Evolutionary conservation across 2,888 invertebrate genomes (phyloP).

Genomic region (Parnassius glacialis): DNA sequence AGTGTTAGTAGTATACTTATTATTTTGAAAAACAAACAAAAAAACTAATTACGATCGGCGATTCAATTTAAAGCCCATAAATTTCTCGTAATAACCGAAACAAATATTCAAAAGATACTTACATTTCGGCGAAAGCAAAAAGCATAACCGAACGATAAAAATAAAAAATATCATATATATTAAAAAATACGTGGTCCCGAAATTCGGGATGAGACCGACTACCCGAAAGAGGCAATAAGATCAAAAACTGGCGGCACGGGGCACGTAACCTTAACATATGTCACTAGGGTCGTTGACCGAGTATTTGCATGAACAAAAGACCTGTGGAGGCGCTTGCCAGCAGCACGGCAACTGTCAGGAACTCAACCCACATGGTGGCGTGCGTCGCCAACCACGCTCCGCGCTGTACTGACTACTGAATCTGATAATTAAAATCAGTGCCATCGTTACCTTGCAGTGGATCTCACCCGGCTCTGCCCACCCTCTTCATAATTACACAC

Average conservation of each 20-base stretch:
- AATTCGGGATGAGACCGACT: constrained; percentile 10
- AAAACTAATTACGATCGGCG: too few relatives aligned
- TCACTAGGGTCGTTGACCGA: constrained; percentile 70
- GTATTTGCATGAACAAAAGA: constrained; percentile 51
- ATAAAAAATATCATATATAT: not conserved
- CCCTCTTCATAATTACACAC: constrained; percentile 12
- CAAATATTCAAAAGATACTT: constrained; percentile 7
- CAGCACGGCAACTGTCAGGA: constrained; percentile 40
- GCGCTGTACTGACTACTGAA: constrained; percentile 27
- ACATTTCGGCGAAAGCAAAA: constrained; percentile 8
- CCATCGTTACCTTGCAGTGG: constrained; percentile 22
- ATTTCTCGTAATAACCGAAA: not conserved
- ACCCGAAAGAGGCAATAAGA: constrained; percentile 33
- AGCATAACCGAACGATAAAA: not conserved
- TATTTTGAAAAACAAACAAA: too few relatives aligned
- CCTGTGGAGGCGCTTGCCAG: constrained; percentile 42
- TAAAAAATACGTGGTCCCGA: not conserved
- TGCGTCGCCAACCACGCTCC: constrained; percentile 30
- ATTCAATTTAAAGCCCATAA: not conserved
- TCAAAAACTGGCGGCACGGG: constrained; percentile 34
- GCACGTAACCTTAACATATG: constrained; percentile 53
- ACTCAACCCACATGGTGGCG: constrained; percentile 30
- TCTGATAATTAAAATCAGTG: constrained; percentile 27
- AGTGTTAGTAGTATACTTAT: too few relatives aligned
- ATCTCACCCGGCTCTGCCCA: constrained; percentile 32